Evolutionary conservation across 2,113 vertebrate genomes (phyloP).

Genomic region (Xiphophorus maculatus): DNA sequence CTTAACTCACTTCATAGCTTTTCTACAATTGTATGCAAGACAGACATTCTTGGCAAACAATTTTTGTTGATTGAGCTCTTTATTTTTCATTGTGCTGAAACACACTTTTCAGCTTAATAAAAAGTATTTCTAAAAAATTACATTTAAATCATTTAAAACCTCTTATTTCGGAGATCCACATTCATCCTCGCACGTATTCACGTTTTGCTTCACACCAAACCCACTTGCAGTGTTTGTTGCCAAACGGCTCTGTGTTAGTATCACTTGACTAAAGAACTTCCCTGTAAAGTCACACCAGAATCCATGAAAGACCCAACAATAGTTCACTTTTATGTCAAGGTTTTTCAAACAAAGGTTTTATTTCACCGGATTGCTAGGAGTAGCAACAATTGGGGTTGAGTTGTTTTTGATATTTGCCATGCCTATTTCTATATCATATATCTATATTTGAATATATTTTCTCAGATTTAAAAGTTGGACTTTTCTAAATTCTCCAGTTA

Average conservation of each 20-base stretch:
- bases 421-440: neutral
- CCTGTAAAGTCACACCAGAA: too few species aligned
- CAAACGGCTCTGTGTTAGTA: neutral
- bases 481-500: neutral
- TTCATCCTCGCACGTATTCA: neutral
- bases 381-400: neutral
- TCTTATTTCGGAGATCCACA: neutral
- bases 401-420: neutral
- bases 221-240: neutral
- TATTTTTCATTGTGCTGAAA: neutral
- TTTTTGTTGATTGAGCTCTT: neutral
- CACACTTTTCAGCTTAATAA: neutral
- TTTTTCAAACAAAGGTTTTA: neutral
- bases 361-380: neutral
- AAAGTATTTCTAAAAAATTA: too few species aligned
- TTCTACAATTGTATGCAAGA: neutral
- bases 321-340: neutral
- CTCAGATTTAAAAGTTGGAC: neutral
- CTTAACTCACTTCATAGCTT: neutral
- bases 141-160: too few species aligned
- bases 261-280: neutral
- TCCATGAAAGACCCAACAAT: neutral
- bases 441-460: neutral
- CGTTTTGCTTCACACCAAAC: neutral
- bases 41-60: neutral